Base-by-base conservation (phyloP, 92 coral and sea anemone genomes). In the Bergia puertoricense region DNA sequence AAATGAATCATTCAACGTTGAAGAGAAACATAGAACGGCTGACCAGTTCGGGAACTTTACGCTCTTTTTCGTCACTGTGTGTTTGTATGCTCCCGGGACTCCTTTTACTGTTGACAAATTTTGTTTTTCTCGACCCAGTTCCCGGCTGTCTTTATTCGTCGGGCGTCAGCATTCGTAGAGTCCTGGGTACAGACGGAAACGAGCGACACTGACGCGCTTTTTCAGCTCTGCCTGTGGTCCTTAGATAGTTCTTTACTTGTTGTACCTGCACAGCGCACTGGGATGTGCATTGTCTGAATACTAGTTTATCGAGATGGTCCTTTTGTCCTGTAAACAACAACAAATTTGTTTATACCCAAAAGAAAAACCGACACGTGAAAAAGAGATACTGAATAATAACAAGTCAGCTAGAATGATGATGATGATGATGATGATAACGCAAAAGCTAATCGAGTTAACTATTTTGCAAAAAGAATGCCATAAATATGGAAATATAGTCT, bases 161-260 rank as follows among this genome's bases (percentile, higher is more conserved):
- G 48, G 48, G 14, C 30, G 71, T 80, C 85, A 80, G 68, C 71
- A 56, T 80, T 39, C 37, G 10, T 80, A 80, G 85, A 56, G 73
- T 37, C 30, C 85, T 57, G 46, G 73, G 85, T 80, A 80, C 16
- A 9, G 85, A 36, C 40, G 84, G 84, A 15, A 14, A 45, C 22
- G 42, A 37, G 42, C 73, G 72, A 22, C 85, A 80, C 36, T 7
- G 36, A 56, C 72, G 85, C 85, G 41, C 65, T 39, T 38, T 80
- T 38, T 14, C 44, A n/a, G 44, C 66, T 54, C 22, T 79, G 22
- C 36, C 57, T 14, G 62, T 80, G 42, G 18, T 14, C 41, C 14
- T 69, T 11, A 84, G 79, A 44, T 71, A 84, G 43, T 84, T 84
- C 36, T 71, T 68, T 46, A 84, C 87, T 51, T 48, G 45, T 14